A percentile compares a stretch with the other conserved stretches of the same genome.
These are phyloP conservation scores for Siphlonurus alternatus DNA, from an alignment of 2,888 invertebrate genomes.

Conservation along the genomic window DNA sequence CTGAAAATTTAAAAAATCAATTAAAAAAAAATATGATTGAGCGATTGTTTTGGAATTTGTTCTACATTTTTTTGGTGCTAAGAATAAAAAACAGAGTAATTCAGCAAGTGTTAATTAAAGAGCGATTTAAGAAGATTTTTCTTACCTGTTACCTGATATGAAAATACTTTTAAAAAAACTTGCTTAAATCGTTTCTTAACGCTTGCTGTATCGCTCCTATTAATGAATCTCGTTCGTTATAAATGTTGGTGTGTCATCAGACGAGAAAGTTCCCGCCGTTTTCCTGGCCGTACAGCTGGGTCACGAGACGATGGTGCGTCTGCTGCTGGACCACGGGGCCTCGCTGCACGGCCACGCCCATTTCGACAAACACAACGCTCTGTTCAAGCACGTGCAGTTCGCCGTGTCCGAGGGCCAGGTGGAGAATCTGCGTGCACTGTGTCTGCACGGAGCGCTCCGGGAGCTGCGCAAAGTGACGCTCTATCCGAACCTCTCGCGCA, in stretches of 20 bases:
- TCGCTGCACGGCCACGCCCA: not conserved
- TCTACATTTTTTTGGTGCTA: too few species aligned
- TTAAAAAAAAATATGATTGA: too few species aligned
- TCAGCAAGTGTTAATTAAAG: too few species aligned
- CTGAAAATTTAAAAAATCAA: too few species aligned
- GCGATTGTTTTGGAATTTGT: too few species aligned
- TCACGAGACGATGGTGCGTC: not conserved
- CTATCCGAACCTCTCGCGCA: not conserved
- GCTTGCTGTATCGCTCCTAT: too few species aligned
- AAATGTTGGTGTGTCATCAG: not conserved
- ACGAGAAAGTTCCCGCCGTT: not conserved
- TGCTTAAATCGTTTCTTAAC: too few species aligned
- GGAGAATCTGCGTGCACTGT: not conserved
- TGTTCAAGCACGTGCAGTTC: conserved; percentile 1
- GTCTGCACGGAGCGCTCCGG: not conserved
- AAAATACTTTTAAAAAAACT: too few species aligned
- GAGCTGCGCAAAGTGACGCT: not conserved
- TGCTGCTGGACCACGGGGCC: not conserved
- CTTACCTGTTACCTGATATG: too few species aligned
- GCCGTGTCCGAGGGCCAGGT: not conserved
- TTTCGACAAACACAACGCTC: not conserved
- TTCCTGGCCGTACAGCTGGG: not conserved
- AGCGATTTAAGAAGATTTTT: too few species aligned
- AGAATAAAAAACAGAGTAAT: too few species aligned
- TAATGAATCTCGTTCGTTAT: too few species aligned